phyloP scores from a whole-genome alignment of 1,140 invertebrate species.

The Drosophila pseudoobscura region DNA sequence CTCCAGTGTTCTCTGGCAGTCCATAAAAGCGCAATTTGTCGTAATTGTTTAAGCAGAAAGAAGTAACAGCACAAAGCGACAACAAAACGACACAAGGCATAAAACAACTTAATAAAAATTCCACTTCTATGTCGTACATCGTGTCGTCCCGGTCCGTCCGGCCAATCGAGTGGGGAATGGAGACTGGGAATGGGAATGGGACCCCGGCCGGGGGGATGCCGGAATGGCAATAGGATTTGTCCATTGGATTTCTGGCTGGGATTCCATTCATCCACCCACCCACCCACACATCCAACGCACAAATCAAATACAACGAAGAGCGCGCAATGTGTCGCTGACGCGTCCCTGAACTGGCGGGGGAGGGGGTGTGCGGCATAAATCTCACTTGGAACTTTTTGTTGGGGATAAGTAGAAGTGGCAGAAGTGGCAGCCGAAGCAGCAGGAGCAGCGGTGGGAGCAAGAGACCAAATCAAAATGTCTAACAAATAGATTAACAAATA shows the following conservation, averaged over 20 bases:
- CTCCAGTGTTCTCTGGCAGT: constrained; percentile 30
- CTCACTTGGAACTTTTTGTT: constrained; percentile 49
- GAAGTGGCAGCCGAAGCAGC: constrained; percentile 9
- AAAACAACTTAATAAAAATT: constrained; percentile 83
- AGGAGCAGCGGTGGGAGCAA: not conserved
- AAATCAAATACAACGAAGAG: constrained; percentile 37
- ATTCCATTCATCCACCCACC: not conserved
- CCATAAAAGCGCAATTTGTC: constrained; percentile 83
- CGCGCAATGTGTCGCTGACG: constrained; percentile 67
- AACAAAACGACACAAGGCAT: constrained; percentile 65
- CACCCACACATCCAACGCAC: constrained; percentile 1
- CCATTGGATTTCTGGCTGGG: not conserved
- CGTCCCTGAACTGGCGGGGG: not conserved
- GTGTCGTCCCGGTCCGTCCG: constrained; percentile 13
- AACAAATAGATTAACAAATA: constrained; percentile 80
- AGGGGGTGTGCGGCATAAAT: constrained; percentile 52
- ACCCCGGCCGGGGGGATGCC: too few relatives aligned
- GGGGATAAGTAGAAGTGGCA: too few relatives aligned
- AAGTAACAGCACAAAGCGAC: constrained; percentile 68
- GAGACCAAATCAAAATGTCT: constrained; percentile 48
- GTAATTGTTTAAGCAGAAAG: constrained; percentile 83
- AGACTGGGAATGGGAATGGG: not conserved
- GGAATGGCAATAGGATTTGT: not conserved
- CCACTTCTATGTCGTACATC: constrained; percentile 71
- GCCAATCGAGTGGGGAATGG: constrained; percentile 10